These are phyloP conservation scores for Caenorhabditis doughertyi DNA, from an alignment of 2,888 invertebrate genomes.

Conservation along the genomic window DNA sequence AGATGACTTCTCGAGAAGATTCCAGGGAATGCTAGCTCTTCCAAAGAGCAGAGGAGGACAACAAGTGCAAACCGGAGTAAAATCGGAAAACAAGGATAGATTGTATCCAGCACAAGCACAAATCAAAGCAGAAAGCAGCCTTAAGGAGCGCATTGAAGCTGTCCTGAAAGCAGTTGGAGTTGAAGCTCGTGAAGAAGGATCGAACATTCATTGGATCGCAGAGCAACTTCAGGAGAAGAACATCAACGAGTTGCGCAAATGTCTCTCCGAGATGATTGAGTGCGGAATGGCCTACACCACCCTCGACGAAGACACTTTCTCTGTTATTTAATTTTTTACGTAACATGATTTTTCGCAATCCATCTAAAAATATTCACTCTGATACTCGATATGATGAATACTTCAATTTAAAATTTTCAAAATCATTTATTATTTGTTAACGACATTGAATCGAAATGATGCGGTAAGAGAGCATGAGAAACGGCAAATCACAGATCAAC, in stretches of 20 bases:
- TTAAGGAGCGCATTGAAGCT: conserved; percentile 13
- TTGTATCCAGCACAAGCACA: conserved; percentile 19
- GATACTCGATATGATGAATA: conserved; percentile 31
- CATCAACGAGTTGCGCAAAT: conserved; percentile 1
- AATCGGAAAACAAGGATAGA: conserved; percentile 37
- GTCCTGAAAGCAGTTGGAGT: conserved; percentile 21
- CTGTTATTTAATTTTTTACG: conserved; percentile 21
- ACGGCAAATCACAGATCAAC: conserved; percentile 56
- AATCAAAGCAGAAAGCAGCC: neutral
- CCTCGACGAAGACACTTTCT: conserved; percentile 14
- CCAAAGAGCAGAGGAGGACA: conserved; percentile 36
- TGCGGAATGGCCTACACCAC: conserved; percentile 40
- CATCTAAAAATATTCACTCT: conserved; percentile 7
- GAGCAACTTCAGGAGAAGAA: conserved; percentile 18
- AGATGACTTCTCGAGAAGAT: neutral
- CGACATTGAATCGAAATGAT: neutral
- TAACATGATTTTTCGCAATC: conserved; percentile 7
- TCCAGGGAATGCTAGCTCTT: conserved; percentile 58
- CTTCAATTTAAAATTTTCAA: neutral
- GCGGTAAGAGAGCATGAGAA: conserved; percentile 26
- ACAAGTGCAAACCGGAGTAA: conserved; percentile 8
- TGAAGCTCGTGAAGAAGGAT: conserved; percentile 26
- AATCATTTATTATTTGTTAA: neutral
- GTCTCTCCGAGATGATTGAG: conserved; percentile 16
- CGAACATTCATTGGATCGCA: conserved; percentile 28